Conservation (phyloP, 2,113 vertebrate genomes). For the Tachysurus fulvidraco region DNA sequence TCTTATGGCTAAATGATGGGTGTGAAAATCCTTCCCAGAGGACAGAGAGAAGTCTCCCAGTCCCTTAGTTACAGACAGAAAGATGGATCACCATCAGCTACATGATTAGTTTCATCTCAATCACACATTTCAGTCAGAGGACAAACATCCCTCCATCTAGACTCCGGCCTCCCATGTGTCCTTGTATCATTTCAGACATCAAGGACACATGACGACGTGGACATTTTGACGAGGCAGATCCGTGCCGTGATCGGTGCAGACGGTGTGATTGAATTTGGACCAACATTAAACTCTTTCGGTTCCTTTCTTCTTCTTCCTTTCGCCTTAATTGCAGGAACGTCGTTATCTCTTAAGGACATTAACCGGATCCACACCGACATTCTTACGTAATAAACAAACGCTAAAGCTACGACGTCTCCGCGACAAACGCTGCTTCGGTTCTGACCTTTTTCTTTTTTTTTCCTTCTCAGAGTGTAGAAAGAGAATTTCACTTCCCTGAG, state of each 20-base stretch:
- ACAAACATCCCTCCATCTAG: background rate
- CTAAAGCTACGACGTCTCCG: background rate
- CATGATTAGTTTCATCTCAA: conserved; percentile 1
- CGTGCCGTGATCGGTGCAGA: background rate
- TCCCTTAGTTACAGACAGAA: conserved; percentile 25
- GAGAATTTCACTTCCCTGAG: background rate
- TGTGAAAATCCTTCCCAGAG: conserved; percentile 32
- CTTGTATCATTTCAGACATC: background rate
- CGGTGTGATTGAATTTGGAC: background rate
- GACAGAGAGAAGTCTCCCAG: background rate
- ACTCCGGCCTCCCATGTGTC: background rate
- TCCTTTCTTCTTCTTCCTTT: background rate
- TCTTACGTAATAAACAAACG: background rate
- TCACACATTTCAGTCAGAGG: background rate
- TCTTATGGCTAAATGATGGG: background rate
- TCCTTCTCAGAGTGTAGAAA: background rate
- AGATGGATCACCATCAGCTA: background rate
- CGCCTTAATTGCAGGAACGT: background rate
- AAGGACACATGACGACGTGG: background rate
- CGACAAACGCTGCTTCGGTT: background rate
- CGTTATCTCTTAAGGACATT: background rate
- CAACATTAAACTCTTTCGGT: background rate
- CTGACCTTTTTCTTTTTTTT: background rate
- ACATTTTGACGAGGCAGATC: background rate
- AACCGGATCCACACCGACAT: too few species aligned